These are phyloP conservation scores for Serranochromis macrocephalus DNA, from an alignment of 2,113 vertebrate genomes.

Conservation along the genomic window DNA sequence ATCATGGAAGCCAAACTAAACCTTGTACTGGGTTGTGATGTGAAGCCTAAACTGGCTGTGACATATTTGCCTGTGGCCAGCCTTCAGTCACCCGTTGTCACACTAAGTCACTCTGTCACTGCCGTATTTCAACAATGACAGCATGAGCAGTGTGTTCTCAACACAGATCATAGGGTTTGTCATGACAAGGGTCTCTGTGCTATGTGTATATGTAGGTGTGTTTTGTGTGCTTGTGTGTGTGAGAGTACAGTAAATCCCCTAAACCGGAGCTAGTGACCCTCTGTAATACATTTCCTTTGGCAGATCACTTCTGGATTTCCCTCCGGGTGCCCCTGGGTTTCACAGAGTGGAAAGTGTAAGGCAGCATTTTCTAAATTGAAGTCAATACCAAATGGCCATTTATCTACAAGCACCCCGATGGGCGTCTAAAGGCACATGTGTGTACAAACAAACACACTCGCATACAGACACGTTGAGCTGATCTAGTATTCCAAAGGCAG, in stretches of 20 bases:
- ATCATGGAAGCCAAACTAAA: conserved; percentile 25
- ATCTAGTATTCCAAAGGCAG: not conserved
- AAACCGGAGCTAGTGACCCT: conserved; percentile 61
- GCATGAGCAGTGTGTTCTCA: conserved; percentile 34
- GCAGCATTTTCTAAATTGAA: conserved; percentile 73
- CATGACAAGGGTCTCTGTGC: conserved; percentile 11
- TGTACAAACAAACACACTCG: not conserved
- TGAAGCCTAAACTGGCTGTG: conserved; percentile 47
- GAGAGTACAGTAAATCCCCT: conserved; percentile 54
- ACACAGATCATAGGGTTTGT: conserved; percentile 45
- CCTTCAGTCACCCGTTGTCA: conserved; percentile 44
- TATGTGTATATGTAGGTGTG: not conserved
- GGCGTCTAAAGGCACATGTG: conserved; percentile 35
- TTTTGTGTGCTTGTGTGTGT: not conserved
- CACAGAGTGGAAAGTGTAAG: conserved; percentile 61
- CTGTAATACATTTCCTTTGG: conserved; percentile 64
- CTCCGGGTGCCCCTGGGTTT: conserved; percentile 50
- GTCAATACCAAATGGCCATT: conserved; percentile 68
- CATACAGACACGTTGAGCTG: not conserved
- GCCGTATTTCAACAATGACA: conserved; percentile 50
- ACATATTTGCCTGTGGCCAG: conserved; percentile 58
- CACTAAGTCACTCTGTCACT: conserved; percentile 51
- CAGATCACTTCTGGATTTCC: conserved; percentile 57
- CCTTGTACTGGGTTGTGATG: conserved; percentile 23
- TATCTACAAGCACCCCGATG: conserved; percentile 62